phyloP scores from a whole-genome alignment of 2,797 vertebrate species.

The Enteromius paludinosus region DNA sequence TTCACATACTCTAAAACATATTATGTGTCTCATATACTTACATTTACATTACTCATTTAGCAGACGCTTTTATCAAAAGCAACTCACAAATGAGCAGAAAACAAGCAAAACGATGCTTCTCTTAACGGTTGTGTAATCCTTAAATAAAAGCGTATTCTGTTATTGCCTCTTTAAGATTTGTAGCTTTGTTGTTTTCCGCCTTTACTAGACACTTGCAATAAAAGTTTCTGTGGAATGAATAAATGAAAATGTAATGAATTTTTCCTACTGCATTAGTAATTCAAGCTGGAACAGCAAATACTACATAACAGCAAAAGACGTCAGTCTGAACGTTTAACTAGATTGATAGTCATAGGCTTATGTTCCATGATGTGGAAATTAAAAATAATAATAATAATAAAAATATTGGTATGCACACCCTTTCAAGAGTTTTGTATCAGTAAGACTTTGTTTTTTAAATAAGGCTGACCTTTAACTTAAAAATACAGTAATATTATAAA shows the following conservation, averaged over 20 bases:
- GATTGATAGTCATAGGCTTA: background rate
- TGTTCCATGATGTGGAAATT: background rate
- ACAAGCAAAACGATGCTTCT: background rate
- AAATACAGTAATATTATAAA: no score
- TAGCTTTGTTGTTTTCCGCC: background rate
- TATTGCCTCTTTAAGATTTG: background rate
- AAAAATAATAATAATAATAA: background rate
- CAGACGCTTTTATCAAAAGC: no score
- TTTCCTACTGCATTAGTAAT: background rate
- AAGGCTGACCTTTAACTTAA: background rate
- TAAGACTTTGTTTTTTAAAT: background rate
- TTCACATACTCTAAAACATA: no score
- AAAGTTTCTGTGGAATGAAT: background rate
- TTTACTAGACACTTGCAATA: background rate
- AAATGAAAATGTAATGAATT: background rate
- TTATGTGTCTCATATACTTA: no score
- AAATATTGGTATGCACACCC: background rate
- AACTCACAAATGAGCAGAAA: no score
- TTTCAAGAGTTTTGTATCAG: background rate
- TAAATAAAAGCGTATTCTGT: background rate
- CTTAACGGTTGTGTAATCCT: background rate
- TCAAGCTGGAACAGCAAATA: background rate
- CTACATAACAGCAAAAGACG: background rate
- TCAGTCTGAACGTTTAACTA: background rate
- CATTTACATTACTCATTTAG: no score